Conservation (phyloP, 2,888 invertebrate genomes). For the Malachius bipustulatus region DNA sequence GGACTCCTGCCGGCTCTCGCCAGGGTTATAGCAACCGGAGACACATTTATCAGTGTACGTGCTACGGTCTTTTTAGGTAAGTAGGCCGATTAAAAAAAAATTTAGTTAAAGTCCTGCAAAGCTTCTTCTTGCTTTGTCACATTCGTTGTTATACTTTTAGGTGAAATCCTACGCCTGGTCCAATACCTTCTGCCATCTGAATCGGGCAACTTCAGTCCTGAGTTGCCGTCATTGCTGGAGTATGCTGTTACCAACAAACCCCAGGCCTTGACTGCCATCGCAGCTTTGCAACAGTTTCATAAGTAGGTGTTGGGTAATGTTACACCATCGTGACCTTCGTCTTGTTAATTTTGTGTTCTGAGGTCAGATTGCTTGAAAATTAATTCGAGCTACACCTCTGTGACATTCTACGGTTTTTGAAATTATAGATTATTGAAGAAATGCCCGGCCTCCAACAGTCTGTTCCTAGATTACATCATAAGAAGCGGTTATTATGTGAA, state of each 20-base stretch:
- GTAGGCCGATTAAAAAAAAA: too few relatives aligned
- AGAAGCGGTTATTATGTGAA: conserved; percentile 35
- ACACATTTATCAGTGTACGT: conserved; percentile 80
- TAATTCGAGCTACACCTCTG: too few relatives aligned
- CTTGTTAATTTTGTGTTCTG: too few relatives aligned
- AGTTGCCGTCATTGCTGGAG: conserved; percentile 69
- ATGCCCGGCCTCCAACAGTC: conserved; percentile 67
- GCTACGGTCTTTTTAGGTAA: conserved; percentile 77
- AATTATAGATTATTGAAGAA: conserved; percentile 55
- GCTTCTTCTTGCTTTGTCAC: too few relatives aligned
- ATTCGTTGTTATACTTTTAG: conserved; percentile 32
- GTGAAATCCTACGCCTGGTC: conserved; percentile 77
- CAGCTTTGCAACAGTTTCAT: conserved; percentile 66
- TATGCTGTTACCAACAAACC: conserved; percentile 69
- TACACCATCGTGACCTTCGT: too few relatives aligned
- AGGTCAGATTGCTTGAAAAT: too few relatives aligned
- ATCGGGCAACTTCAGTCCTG: conserved; percentile 70
- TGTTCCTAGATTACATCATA: conserved; percentile 71
- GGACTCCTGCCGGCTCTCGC: conserved; percentile 81
- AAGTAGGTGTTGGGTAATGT: conserved; percentile 32
- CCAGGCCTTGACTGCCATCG: conserved; percentile 71
- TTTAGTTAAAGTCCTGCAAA: background rate
- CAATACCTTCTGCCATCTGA: conserved; percentile 79
- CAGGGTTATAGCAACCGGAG: conserved; percentile 82
- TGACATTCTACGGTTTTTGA: too few relatives aligned